Conservation (phyloP, 2,888 invertebrate species). For the Itoplectis maculator region DNA sequence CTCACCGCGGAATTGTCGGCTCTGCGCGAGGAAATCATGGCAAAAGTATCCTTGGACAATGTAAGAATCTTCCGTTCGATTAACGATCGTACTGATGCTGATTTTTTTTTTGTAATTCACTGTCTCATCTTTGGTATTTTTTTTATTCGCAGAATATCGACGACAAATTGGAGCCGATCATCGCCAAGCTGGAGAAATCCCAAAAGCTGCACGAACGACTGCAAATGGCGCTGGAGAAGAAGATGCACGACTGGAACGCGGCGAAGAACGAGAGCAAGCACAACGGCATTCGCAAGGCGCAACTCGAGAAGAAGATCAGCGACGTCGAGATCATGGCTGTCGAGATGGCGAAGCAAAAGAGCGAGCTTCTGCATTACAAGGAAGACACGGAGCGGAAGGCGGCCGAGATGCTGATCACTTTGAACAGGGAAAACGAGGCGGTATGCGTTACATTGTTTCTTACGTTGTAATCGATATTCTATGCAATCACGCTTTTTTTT, state of each 20-base stretch:
- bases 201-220: slow-evolving; percentile 78
- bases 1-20: slow-evolving; percentile 76
- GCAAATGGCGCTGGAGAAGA: slow-evolving; percentile 81
- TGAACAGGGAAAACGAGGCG: slow-evolving; percentile 80
- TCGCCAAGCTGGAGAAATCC: slow-evolving; percentile 77
- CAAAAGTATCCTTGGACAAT: slow-evolving; percentile 71
- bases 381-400: slow-evolving; percentile 79
- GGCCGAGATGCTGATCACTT: slow-evolving; percentile 75
- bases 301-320: slow-evolving; percentile 85
- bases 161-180: slow-evolving; percentile 77
- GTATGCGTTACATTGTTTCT: slow-evolving; percentile 67
- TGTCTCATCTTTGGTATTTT: no score
- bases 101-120: no score
- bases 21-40: slow-evolving; percentile 75
- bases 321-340: slow-evolving; percentile 85
- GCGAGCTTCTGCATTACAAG: slow-evolving; percentile 78
- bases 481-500: slow-evolving; percentile 13
- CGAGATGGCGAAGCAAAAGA: slow-evolving; percentile 84
- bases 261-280: slow-evolving; percentile 86
- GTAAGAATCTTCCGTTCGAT: slow-evolving; percentile 69
- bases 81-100: no score
- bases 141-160: slow-evolving; percentile 65
- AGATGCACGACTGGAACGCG: slow-evolving; percentile 81
- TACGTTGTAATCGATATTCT: slow-evolving; percentile 1
- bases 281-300: slow-evolving; percentile 86